Base-by-base conservation (phyloP, 2,113 vertebrate genomes). In the Benitochromis conjunctus region DNA sequence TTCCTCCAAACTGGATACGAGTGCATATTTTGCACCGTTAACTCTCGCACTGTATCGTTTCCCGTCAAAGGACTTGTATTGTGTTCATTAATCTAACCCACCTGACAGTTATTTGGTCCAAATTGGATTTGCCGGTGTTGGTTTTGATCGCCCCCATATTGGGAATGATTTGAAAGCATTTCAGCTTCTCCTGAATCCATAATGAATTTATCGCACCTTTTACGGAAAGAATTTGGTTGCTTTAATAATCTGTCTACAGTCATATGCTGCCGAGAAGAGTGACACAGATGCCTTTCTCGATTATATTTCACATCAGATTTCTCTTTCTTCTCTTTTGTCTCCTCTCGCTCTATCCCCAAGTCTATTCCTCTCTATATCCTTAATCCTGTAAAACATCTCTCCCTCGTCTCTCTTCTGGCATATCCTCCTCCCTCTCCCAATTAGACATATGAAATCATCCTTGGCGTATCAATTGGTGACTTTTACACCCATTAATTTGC, bases 401-500 rank as follows among this genome's bases (percentile, higher is more conserved):
- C 60, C 34, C 43, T 81, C 38, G 24, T 87, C 57, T 7, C 48
- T 81, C 55, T 89, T 87, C 57, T 7, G 81, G 74, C 46, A 34
- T 57, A 5, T 88, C 74, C 86, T 80, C 89, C 86, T 84, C 91
- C 92, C 86, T 77, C 78, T 81, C 46, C 88, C 92, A 95, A 94
- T 94, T 93, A 95, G 86, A 94, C 83, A 66, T 87, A 92, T 87
- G 87, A 92, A 94, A 91, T 91, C 83, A 83, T 90, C 92, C 84
- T 87, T 51, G 1, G 53, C 88, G 83, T 92, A 94, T 95, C 92
- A 94, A 93, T 92, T 76, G 89, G 81, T 93, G 94, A 94, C 92
- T 94, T 93, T 94, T 93, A 94, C 94, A 94, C 92, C 93, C 91
- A 93, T 95, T 95, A 91, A 95, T 95, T 94, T 94, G 88, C 90